Conservation (phyloP, 2,888 invertebrate genomes). For the Bhutanitis thaidina region DNA sequence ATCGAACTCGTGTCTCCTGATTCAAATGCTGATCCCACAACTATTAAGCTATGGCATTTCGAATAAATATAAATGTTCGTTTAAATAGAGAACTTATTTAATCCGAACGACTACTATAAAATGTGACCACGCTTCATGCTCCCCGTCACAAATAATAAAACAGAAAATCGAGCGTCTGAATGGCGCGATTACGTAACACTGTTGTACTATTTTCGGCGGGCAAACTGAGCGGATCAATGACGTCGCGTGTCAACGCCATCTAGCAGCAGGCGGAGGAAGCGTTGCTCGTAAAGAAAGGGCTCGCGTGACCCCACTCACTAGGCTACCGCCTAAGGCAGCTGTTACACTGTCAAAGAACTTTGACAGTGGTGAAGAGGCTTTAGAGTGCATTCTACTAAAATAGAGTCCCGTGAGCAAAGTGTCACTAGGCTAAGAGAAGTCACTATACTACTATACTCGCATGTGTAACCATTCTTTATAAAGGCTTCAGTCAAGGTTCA, state of each 20-base stretch:
- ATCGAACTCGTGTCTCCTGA: too few species aligned
- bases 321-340: slow-evolving; percentile 15
- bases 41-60: too few species aligned
- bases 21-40: too few species aligned
- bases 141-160: slow-evolving; percentile 21
- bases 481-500: background rate
- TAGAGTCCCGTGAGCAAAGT: slow-evolving; percentile 8
- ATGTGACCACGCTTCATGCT: background rate
- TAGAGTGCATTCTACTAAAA: slow-evolving; percentile 9
- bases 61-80: too few species aligned
- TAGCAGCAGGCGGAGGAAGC: slow-evolving; percentile 35
- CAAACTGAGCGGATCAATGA: slow-evolving; percentile 56
- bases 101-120: too few species aligned
- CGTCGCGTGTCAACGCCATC: slow-evolving; percentile 46
- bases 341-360: slow-evolving; percentile 21
- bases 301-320: slow-evolving; percentile 30
- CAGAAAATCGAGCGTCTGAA: slow-evolving; percentile 25
- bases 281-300: background rate
- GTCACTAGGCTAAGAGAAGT: too few species aligned
- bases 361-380: slow-evolving; percentile 13
- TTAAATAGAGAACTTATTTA: too few species aligned
- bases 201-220: slow-evolving; percentile 52
- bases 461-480: slow-evolving; percentile 6
- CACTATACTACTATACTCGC: background rate
- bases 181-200: slow-evolving; percentile 42